A percentile compares a stretch with the other conserved stretches of the same genome.
These are phyloP conservation scores for Stegodyphus mimosarum DNA, from an alignment of 1,140 invertebrate species.

Conservation along the genomic window DNA sequence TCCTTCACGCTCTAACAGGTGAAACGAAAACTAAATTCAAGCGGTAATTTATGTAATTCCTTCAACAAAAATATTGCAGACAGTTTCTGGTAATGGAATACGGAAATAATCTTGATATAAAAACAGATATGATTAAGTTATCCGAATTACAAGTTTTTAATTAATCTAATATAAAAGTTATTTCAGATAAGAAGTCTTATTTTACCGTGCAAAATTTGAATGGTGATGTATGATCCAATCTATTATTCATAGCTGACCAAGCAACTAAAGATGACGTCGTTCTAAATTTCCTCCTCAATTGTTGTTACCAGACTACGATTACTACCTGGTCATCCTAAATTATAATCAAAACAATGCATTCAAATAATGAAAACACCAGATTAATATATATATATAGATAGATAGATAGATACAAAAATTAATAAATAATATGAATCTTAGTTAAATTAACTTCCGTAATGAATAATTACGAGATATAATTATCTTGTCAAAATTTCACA, in stretches of 20 bases:
- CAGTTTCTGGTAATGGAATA: too few relatives aligned
- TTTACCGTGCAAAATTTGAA: conserved; percentile 3
- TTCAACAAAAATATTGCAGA: too few relatives aligned
- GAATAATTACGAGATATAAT: too few relatives aligned
- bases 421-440: not conserved
- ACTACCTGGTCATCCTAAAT: conserved; percentile 21
- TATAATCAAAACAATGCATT: conserved; percentile 25
- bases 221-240: not conserved
- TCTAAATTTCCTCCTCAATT: conserved; percentile 4
- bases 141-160: too few relatives aligned
- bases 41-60: too few relatives aligned
- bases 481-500: too few relatives aligned
- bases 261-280: conserved; percentile 6
- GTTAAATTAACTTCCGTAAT: not conserved
- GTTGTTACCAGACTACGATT: conserved; percentile 8
- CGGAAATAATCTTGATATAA: too few relatives aligned
- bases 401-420: not conserved
- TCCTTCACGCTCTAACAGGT: not conserved
- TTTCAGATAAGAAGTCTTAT: conserved; percentile 7
- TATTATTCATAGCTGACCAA: not conserved
- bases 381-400: not conserved
- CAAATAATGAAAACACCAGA: not conserved
- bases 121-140: too few relatives aligned
- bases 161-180: too few relatives aligned
- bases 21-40: not conserved